These are phyloP conservation scores for Megaceryle alcyon DNA, from an alignment of 2,797 vertebrate genomes.

Conservation along the genomic window DNA sequence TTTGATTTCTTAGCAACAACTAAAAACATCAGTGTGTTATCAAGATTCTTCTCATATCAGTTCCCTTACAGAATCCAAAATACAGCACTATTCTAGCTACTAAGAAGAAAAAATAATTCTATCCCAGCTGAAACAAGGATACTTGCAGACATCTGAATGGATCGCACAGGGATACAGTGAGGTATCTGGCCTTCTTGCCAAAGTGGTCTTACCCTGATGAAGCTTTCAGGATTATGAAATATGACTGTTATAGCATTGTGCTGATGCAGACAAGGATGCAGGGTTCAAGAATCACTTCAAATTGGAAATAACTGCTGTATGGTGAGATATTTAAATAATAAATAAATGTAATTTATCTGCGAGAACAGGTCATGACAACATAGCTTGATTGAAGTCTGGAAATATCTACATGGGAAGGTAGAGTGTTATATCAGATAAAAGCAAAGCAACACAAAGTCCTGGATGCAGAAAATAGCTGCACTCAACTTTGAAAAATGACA, in stretches of 20 bases:
- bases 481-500: not conserved
- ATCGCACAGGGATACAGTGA: accelerated
- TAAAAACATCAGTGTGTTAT: not conserved
- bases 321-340: not conserved
- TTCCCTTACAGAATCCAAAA: not conserved
- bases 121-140: not conserved
- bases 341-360: not conserved
- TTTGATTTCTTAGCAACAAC: not conserved
- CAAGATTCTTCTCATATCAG: not conserved
- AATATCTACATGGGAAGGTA: not conserved
- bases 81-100: not conserved
- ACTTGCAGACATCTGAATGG: not conserved
- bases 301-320: not conserved
- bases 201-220: not conserved
- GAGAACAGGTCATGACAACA: not conserved
- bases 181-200: not conserved
- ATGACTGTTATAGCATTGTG: not conserved
- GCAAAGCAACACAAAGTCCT: not conserved
- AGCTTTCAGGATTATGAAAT: not conserved
- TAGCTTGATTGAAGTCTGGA: not conserved
- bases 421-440: not conserved
- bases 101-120: not conserved
- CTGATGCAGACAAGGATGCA: not conserved
- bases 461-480: not conserved
- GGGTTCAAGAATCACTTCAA: not conserved